A percentile compares a stretch with the other conserved stretches of the same genome.
Evolutionary conservation across 2,113 vertebrate species (phyloP).

Genomic region (Gallinago undulata): DNA sequence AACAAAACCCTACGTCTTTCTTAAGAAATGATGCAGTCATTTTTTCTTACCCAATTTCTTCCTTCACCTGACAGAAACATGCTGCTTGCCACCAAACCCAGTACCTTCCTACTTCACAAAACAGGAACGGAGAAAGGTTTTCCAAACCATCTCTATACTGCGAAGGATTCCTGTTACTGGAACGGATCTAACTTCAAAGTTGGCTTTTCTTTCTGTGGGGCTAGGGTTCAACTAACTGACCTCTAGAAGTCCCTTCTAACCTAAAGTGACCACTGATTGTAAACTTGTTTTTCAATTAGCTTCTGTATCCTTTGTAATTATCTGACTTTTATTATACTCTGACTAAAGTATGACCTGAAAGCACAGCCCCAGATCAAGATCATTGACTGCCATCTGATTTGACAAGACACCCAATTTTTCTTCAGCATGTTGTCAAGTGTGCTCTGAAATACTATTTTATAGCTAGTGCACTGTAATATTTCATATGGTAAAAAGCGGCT

Average conservation of each 20-base stretch:
- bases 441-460: neutral
- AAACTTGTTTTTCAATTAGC: neutral
- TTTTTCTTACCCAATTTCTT: neutral
- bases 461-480: neutral
- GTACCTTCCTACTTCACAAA: neutral
- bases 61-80: neutral
- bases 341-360: neutral
- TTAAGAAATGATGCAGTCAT: neutral
- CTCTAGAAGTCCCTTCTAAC: neutral
- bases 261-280: neutral
- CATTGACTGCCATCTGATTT: neutral
- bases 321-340: neutral
- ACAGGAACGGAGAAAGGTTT: neutral
- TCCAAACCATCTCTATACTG: neutral
- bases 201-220: neutral
- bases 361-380: neutral
- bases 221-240: neutral
- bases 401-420: neutral
- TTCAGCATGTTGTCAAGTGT: neutral
- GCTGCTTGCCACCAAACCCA: neutral
- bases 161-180: neutral
- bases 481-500: neutral
- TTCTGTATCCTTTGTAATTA: neutral
- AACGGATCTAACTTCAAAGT: neutral
- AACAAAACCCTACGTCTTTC: neutral